Percentiles rank a stretch among this genome's conserved stretches.
Evolutionary conservation across 2,113 vertebrate genomes (phyloP).

Genomic region (Semicossyphus pulcher): DNA sequence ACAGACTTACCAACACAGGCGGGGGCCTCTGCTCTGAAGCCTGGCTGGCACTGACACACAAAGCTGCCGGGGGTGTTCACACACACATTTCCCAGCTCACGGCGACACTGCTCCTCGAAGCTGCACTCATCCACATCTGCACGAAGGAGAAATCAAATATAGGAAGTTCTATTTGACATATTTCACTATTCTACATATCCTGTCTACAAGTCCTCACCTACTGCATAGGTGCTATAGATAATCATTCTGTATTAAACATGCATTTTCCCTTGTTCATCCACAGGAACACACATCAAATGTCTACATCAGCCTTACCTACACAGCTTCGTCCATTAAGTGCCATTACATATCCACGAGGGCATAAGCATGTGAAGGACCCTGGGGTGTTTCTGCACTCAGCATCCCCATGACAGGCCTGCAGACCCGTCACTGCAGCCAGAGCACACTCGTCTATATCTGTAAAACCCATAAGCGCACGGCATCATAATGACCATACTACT

Average conservation of each 20-base stretch:
- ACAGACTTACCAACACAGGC: constrained; percentile 79
- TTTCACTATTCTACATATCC: neutral
- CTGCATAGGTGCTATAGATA: too few species aligned
- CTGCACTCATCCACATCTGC: constrained; percentile 86
- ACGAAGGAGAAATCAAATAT: neutral
- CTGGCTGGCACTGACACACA: constrained; percentile 78
- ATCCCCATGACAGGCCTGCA: constrained; percentile 76
- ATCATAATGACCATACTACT: neutral
- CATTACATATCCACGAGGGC: constrained; percentile 78
- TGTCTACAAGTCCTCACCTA: neutral
- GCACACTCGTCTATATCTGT: constrained; percentile 85
- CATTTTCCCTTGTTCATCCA: too few species aligned
- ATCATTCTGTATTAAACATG: too few species aligned
- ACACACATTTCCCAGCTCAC: constrained; percentile 83
- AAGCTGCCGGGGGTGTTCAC: constrained; percentile 85
- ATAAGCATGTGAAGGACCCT: constrained; percentile 83
- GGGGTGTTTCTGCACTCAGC: constrained; percentile 80
- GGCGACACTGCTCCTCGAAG: constrained; percentile 81
- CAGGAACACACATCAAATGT: neutral
- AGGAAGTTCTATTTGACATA: neutral
- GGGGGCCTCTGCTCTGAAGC: constrained; percentile 76
- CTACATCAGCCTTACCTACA: constrained; percentile 74
- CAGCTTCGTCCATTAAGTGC: constrained; percentile 76
- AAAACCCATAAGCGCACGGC: constrained; percentile 17
- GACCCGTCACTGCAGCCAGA: constrained; percentile 80